Conservation (phyloP, 2,888 invertebrate species). For the Fabriciana adippe region DNA sequence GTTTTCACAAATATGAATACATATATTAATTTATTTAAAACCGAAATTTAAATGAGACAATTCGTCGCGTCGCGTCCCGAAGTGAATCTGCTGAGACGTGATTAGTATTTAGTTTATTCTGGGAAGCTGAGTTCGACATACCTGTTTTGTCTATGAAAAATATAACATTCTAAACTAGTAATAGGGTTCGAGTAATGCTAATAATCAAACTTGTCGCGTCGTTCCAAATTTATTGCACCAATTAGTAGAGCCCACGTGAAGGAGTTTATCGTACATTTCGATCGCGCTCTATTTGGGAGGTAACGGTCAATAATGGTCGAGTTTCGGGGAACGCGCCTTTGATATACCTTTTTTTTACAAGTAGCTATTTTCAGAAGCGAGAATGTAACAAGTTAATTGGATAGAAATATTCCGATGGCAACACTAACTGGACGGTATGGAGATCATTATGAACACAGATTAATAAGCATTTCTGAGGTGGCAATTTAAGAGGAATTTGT, state of each 20-base stretch:
- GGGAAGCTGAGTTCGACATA: conserved; percentile 53
- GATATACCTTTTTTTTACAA: conserved; percentile 56
- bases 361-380: conserved; percentile 76
- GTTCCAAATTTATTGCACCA: conserved; percentile 78
- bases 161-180: conserved; percentile 52
- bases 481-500: conserved; percentile 36
- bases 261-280: conserved; percentile 67
- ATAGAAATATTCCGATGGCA: conserved; percentile 66
- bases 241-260: conserved; percentile 78
- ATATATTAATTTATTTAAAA: too few species aligned
- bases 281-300: conserved; percentile 81
- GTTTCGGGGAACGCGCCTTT: conserved; percentile 71
- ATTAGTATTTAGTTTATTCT: conserved; percentile 59
- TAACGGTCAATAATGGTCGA: conserved; percentile 75
- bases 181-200: conserved; percentile 59
- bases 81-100: conserved; percentile 41
- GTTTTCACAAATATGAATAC: too few species aligned
- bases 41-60: too few species aligned
- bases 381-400: conserved; percentile 81
- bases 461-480: conserved; percentile 48
- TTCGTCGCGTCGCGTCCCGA: too few species aligned
- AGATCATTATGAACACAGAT: conserved; percentile 63
- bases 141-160: conserved; percentile 41
- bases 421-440: conserved; percentile 62
- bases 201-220: conserved; percentile 65